phyloP scores from a whole-genome alignment of 2,888 invertebrate species.

The Mesopsocus fuscifrons region DNA sequence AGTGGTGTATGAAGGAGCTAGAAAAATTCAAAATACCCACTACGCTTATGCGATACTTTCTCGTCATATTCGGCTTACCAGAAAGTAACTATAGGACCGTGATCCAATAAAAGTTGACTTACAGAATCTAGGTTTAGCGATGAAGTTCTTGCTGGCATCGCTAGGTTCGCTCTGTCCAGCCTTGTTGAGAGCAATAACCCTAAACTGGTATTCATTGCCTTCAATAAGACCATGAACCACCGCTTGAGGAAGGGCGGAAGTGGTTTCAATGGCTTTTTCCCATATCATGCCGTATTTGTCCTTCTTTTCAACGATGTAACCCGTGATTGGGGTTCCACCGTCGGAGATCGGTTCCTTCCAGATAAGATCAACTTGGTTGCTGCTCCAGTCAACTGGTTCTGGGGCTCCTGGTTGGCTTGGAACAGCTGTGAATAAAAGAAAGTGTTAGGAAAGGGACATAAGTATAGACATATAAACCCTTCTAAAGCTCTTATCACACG shows the following conservation, averaged over 20 bases:
- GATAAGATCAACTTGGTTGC: slow-evolving; percentile 74
- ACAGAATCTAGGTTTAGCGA: slow-evolving; percentile 68
- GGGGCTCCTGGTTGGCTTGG: slow-evolving; percentile 82
- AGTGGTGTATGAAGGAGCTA: too few relatives aligned
- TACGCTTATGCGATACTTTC: too few relatives aligned
- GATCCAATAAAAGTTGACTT: too few relatives aligned
- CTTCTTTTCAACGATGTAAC: slow-evolving; percentile 84
- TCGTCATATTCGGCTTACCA: too few relatives aligned
- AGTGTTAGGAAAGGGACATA: too few relatives aligned
- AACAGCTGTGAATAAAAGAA: slow-evolving; percentile 36
- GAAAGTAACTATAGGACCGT: too few relatives aligned
- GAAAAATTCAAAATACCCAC: too few relatives aligned
- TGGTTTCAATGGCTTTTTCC: slow-evolving; percentile 79
- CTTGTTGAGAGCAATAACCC: slow-evolving; percentile 86
- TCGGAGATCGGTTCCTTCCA: slow-evolving; percentile 80
- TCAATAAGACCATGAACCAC: slow-evolving; percentile 81
- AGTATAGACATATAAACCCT: too few relatives aligned
- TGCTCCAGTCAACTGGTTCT: slow-evolving; percentile 80
- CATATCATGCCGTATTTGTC: slow-evolving; percentile 82
- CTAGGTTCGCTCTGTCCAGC: slow-evolving; percentile 88
- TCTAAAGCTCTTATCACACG: too few relatives aligned
- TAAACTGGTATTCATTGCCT: slow-evolving; percentile 94
- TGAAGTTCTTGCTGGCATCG: slow-evolving; percentile 66
- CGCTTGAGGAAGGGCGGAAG: slow-evolving; percentile 49
- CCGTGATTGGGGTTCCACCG: slow-evolving; percentile 86